phyloP scores from a whole-genome alignment of 2,113 vertebrate genomes.

The Dicrurus megarhynchus region DNA sequence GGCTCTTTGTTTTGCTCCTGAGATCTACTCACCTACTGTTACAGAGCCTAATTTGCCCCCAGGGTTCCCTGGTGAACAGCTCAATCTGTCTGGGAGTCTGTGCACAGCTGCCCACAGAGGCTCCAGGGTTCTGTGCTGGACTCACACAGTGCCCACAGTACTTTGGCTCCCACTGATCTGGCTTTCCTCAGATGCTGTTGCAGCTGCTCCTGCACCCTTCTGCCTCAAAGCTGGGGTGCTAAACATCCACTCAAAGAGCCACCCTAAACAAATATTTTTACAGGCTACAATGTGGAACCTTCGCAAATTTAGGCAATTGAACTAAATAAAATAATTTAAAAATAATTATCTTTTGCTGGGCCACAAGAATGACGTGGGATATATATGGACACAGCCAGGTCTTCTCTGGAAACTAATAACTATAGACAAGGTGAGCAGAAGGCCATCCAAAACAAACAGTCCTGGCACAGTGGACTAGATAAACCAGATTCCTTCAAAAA shows the following conservation, averaged over 20 bases:
- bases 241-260: not conserved
- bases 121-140: not conserved
- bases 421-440: not conserved
- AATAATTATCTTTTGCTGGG: not conserved
- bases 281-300: not conserved
- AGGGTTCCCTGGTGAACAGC: not conserved
- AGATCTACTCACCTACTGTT: not conserved
- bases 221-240: not conserved
- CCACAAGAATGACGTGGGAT: not conserved
- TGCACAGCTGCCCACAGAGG: not conserved
- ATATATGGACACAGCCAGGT: not conserved
- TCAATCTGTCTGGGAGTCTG: not conserved
- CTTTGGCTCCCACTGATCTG: not conserved
- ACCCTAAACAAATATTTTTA: not conserved
- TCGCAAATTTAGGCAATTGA: not conserved
- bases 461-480: not conserved
- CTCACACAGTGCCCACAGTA: fast-evolving
- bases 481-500: not conserved
- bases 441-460: not conserved
- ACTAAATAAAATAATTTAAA: not conserved
- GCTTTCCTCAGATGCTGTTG: not conserved
- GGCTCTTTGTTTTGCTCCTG: not conserved
- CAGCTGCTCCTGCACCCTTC: not conserved
- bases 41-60: not conserved
- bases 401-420: not conserved